Evolutionary conservation across 2,888 invertebrate species (phyloP), one percentile per base, ranked within the genome.

Genomic region (Ornithoptera alexandrae): DNA sequence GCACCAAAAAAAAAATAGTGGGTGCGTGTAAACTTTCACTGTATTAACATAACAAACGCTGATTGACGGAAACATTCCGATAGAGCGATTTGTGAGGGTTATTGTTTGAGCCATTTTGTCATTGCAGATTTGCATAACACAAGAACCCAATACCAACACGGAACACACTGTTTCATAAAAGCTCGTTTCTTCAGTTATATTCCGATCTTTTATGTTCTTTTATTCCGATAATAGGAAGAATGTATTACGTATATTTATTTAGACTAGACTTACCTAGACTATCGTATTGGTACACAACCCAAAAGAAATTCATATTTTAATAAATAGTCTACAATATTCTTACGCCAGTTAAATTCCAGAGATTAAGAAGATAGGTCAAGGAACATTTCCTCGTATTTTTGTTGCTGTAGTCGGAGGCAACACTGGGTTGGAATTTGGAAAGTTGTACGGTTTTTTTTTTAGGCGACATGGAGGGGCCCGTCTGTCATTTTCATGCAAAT

Each of bases 401-500:
- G 39, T 67, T 42, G 56, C 6, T 56, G n/a, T 36, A 60, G 57
- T 69, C 56, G 39, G 30, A 18, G 57, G 59, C 22, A 24, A 56
- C 42, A 69, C 42, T 67, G 74, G 72, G 73, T 73, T 72, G 71
- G 78, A 81, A 82, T 84, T 86, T 87, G 80, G 88, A 90, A 91
- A 90, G 89, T 88, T 82, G 84, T 85, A 79, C 84, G 82, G 77
- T 76, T 76, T 76, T 80, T 76, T 80, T 82, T 80, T 78, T 80
- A 77, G 76, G 72, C 70, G 71, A 65, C 71, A 74, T 75, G 72
- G 77, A 77, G 75, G 76, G 72, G 75, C 57, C 77, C 79, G 78
- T 75, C 71, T 74, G 76, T 79, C 81, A 88, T 91, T 90, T 83
- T 86, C 74, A 92, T 92, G 91, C 84, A 89, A 91, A 91, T 91